These are phyloP conservation scores for Triops longicaudatus DNA, from an alignment of 1,140 invertebrate genomes.

Conservation along the genomic window DNA sequence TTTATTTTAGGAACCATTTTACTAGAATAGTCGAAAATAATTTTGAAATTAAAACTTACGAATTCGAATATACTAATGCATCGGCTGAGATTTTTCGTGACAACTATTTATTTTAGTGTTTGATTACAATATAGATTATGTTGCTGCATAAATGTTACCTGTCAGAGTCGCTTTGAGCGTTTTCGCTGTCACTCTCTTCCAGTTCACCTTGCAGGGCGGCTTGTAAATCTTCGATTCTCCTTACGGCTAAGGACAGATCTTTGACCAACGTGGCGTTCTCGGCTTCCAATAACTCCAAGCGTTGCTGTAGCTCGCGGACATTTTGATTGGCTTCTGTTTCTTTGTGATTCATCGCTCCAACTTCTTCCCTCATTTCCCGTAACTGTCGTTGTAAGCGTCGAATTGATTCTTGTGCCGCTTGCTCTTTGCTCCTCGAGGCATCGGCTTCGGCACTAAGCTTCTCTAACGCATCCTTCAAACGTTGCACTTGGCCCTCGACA, in stretches of 20 bases:
- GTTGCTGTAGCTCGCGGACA: conserved; percentile 58
- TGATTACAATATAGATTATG: neutral
- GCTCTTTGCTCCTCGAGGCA: conserved; percentile 58
- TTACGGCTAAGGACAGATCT: conserved; percentile 68
- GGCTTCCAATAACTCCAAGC: conserved; percentile 54
- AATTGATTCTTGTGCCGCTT: conserved; percentile 61
- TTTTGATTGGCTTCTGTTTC: conserved; percentile 63
- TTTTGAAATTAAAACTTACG: too few species aligned
- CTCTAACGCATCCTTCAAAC: conserved; percentile 75
- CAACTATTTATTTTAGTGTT: too few species aligned
- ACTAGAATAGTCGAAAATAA: too few species aligned
- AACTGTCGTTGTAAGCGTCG: conserved; percentile 60
- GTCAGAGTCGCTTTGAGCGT: conserved; percentile 13
- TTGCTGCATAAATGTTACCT: neutral
- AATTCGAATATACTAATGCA: too few species aligned
- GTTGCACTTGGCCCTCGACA: conserved; percentile 56
- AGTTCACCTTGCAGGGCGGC: conserved; percentile 64
- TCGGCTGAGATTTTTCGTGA: too few species aligned
- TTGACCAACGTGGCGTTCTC: conserved; percentile 51
- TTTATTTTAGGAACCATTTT: too few species aligned
- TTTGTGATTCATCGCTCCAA: conserved; percentile 49
- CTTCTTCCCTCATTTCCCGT: conserved; percentile 64
- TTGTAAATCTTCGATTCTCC: conserved; percentile 74
- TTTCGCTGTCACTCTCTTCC: conserved; percentile 26
- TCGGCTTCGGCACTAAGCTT: conserved; percentile 64